A percentile compares a stretch with the other conserved stretches of the same genome.
phyloP scores from a whole-genome alignment of 2,797 vertebrate genomes.

The Rallus crepitans region DNA sequence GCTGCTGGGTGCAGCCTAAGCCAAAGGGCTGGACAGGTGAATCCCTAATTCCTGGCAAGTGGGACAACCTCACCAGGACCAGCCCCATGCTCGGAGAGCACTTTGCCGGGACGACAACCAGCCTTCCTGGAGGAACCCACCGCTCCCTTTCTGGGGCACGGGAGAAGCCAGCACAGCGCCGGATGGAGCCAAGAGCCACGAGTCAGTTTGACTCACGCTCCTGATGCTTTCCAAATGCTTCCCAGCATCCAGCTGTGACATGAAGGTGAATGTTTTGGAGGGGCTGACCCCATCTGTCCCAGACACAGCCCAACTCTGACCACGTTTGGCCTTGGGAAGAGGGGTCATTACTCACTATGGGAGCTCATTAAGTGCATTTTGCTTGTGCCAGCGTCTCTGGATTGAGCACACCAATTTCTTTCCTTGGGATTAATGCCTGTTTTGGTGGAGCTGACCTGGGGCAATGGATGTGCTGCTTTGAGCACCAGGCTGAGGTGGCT shows the following conservation, averaged over 20 bases:
- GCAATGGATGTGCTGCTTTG: not conserved
- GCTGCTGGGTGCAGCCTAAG: not conserved
- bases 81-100: fast-evolving
- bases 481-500: not conserved
- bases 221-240: slow-evolving; percentile 1
- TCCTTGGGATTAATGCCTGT: fast-evolving
- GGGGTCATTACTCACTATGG: fast-evolving
- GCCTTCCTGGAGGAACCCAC: not conserved
- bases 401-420: not conserved
- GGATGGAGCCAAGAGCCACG: not conserved
- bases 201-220: not conserved
- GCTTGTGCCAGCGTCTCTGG: fast-evolving
- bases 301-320: not conserved
- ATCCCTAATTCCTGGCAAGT: too few relatives aligned
- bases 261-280: not conserved
- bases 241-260: not conserved
- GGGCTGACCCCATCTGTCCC: not conserved
- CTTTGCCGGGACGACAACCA: not conserved
- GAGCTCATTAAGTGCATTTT: fast-evolving
- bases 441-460: not conserved
- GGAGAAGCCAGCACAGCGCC: fast-evolving
- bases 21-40: too few relatives aligned
- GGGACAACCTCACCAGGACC: not conserved
- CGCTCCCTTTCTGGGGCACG: fast-evolving
- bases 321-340: fast-evolving